phyloP scores from a whole-genome alignment of 2,797 vertebrate species.

The Champsocephalus esox region DNA sequence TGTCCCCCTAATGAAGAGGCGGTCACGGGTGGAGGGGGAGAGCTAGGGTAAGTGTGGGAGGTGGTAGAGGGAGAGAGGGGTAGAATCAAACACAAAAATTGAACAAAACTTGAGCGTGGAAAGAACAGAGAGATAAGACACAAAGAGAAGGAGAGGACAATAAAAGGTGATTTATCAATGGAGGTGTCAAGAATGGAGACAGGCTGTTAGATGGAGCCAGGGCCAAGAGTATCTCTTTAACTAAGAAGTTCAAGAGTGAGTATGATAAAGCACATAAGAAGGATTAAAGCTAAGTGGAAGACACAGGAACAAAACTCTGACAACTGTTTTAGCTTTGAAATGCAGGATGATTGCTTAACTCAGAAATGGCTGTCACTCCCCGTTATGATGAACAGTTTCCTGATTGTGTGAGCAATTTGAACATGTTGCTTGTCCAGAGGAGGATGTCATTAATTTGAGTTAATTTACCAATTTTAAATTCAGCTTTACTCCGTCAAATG shows the following conservation, averaged over 20 bases:
- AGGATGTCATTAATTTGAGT: constrained; percentile 17
- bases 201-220: constrained; percentile 24
- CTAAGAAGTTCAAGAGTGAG: constrained; percentile 25
- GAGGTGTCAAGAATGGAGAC: constrained; percentile 45
- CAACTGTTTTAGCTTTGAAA: constrained; percentile 16
- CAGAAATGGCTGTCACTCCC: not conserved
- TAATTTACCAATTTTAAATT: constrained; percentile 33
- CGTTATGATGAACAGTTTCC: not conserved
- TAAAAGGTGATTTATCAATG: constrained; percentile 67
- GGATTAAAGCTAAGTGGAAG: not conserved
- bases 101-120: constrained; percentile 64
- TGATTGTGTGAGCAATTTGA: not conserved
- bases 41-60: constrained; percentile 12
- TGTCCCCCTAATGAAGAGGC: constrained; percentile 81
- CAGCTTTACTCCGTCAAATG: constrained; percentile 26
- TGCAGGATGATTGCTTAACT: constrained; percentile 8
- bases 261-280: constrained; percentile 8
- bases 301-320: not conserved
- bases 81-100: constrained; percentile 44
- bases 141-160: constrained; percentile 56
- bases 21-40: constrained; percentile 48
- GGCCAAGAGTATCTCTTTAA: constrained; percentile 33
- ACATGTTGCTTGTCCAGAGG: constrained; percentile 10
- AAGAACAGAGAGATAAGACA: constrained; percentile 49
- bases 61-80: constrained; percentile 14